A percentile compares a stretch with the other conserved stretches of the same genome.
Evolutionary conservation across 1,140 invertebrate species (phyloP).

Genomic region (Bombus waltoni): DNA sequence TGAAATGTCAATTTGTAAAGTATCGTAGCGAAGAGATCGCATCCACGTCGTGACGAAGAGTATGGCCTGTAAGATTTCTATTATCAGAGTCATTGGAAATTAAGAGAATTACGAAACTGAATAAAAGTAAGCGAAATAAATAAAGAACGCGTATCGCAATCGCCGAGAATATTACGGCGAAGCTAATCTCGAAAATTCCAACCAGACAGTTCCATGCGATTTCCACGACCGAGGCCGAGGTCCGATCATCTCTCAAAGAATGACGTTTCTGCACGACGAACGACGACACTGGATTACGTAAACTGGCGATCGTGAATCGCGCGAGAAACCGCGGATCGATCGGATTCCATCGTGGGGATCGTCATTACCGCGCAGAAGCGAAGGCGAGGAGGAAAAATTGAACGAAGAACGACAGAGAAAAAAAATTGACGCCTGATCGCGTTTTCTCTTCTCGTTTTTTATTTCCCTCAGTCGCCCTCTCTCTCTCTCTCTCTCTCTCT

Average conservation of each 20-base stretch:
- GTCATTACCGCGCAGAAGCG: neutral
- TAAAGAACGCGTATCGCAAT: too few species aligned
- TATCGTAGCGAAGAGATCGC: too few species aligned
- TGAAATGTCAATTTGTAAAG: too few species aligned
- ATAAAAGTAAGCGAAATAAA: too few species aligned
- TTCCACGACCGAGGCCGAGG: neutral
- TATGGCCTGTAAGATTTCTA: too few species aligned
- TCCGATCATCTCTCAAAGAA: neutral
- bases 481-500: neutral
- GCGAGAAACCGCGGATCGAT: constrained; percentile 11
- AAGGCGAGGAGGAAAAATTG: neutral
- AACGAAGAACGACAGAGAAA: neutral
- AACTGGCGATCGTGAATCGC: constrained; percentile 1
- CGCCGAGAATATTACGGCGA: too few species aligned
- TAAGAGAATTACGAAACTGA: too few species aligned
- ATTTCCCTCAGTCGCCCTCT: neutral
- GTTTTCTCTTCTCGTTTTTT: neutral
- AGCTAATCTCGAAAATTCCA: neutral
- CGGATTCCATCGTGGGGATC: neutral
- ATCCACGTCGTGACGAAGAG: too few species aligned
- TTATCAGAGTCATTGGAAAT: too few species aligned
- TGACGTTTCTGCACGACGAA: neutral
- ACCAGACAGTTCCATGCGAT: neutral
- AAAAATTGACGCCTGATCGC: neutral
- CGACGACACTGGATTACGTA: neutral